Evolutionary conservation across 2,888 invertebrate species (phyloP), one percentile per base, ranked within the genome.

Genomic region (Bhutanitis thaidina): DNA sequence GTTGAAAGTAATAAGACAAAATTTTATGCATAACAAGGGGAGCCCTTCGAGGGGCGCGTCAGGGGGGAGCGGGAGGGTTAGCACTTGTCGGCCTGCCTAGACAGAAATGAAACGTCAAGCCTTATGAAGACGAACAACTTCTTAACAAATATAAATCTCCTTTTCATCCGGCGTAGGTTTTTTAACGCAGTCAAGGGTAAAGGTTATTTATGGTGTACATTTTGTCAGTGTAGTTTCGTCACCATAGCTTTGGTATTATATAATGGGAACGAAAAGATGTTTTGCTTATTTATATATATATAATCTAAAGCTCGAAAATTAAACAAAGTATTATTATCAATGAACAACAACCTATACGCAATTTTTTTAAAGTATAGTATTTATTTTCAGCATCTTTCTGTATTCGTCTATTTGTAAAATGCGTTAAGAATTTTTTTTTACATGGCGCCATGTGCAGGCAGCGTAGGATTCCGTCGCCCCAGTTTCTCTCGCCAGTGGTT

Each of bases 11-110:
- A 88, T 88, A 88, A 87, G 87, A 85, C 86, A 84, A 85, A 86
- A 88, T 87, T 87, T 86, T 86, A 88, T 88, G 88, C 88, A 86
- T 85, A 87, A 85, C 83, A 84, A 84, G 83, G 85, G 83, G 84
- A 75, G 74, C 73, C 69, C 71, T 63, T 52, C 54, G 53, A 20
- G 52, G 60, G 69, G 69, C 64, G 66, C 62, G 66, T n/a, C n/a
- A 9, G 55, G 57, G 58, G 60, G 58, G 60, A 55, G 62, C 5
- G 61, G 75, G 76, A 68, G 77, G 76, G 78, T 71, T 77, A 80
- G 80, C 83, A 80, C 81, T 86, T 84, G 84, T 84, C 85, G 76
- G 71, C 80, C 71, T 78, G 74, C 80, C 85, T 85, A 86, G 86
- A 84, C 84, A 86, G 81, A 83, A 85, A 85, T 83, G 84, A 87